Conservation (phyloP, 1,140 invertebrate genomes). For the Lycorma delicatula region DNA sequence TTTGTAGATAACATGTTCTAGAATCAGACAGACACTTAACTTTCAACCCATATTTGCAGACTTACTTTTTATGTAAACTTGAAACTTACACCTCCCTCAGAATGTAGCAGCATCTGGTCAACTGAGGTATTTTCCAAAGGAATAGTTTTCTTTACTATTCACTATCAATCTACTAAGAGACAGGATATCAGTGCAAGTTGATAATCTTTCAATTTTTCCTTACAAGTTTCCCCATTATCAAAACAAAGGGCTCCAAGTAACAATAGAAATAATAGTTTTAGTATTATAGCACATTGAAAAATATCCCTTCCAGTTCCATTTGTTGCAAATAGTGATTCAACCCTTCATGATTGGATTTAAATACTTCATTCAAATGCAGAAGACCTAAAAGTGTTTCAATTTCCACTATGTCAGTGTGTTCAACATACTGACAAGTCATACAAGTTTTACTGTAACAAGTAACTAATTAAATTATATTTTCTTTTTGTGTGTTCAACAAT, state of each 20-base stretch:
- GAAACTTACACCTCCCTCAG: slow-evolving; percentile 33
- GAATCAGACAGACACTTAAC: slow-evolving; percentile 8
- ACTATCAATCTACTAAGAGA: slow-evolving; percentile 3
- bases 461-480: too few species aligned
- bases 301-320: slow-evolving; percentile 25
- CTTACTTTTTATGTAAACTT: slow-evolving; percentile 34
- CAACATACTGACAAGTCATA: not conserved
- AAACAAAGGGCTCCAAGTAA: slow-evolving; percentile 16
- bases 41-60: slow-evolving; percentile 4
- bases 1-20: slow-evolving; percentile 10
- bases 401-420: slow-evolving; percentile 1
- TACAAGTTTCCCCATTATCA: slow-evolving; percentile 4
- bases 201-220: not conserved
- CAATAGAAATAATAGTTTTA: slow-evolving; percentile 23
- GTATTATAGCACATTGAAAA: slow-evolving; percentile 23
- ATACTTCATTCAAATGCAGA: slow-evolving; percentile 16
- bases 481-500: not conserved
- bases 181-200: slow-evolving; percentile 2
- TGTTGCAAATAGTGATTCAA: slow-evolving; percentile 22
- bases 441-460: not conserved
- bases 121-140: slow-evolving; percentile 17
- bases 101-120: slow-evolving; percentile 35
- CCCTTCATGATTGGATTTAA: slow-evolving; percentile 23
- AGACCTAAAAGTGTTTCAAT: slow-evolving; percentile 22
- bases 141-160: slow-evolving; percentile 25